Percentiles rank a stretch among this genome's conserved stretches.
Conservation (phyloP, 1,140 invertebrate species). For the Drosophila pruinosa region DNA sequence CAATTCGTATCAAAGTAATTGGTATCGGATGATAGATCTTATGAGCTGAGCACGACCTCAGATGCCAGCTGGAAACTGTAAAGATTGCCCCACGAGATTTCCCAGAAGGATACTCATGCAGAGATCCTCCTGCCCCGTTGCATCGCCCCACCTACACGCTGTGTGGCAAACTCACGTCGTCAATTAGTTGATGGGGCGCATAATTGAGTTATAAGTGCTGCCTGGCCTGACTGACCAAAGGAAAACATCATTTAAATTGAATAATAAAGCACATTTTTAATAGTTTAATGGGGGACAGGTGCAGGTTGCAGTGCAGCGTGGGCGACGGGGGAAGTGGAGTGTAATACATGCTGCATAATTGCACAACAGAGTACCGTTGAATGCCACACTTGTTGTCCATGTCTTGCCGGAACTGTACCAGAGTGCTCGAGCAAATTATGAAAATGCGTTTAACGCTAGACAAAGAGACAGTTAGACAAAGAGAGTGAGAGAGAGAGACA, state of each 20-base stretch:
- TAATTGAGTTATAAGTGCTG: slow-evolving; percentile 74
- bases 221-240: slow-evolving; percentile 12
- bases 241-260: slow-evolving; percentile 59
- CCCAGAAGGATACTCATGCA: slow-evolving; percentile 22
- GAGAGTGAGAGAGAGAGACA: slow-evolving; percentile 14
- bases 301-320: slow-evolving; percentile 48
- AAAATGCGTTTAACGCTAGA: slow-evolving; percentile 69
- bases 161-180: slow-evolving; percentile 23
- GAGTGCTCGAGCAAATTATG: slow-evolving; percentile 55
- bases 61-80: slow-evolving; percentile 19
- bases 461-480: slow-evolving; percentile 16
- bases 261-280: slow-evolving; percentile 71
- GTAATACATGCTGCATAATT: slow-evolving; percentile 28
- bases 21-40: slow-evolving; percentile 46
- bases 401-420: slow-evolving; percentile 69
- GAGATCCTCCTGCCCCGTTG: neutral
- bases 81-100: slow-evolving; percentile 29
- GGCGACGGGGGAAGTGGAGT: neutral
- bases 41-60: slow-evolving; percentile 35
- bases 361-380: slow-evolving; percentile 54
- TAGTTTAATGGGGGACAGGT: slow-evolving; percentile 54
- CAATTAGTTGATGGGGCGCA: slow-evolving; percentile 33
- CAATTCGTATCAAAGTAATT: slow-evolving; percentile 35
- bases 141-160: neutral
- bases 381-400: slow-evolving; percentile 65